phyloP scores from a whole-genome alignment of 2,888 invertebrate genomes.

The Marasmarcha lunaedactyla region DNA sequence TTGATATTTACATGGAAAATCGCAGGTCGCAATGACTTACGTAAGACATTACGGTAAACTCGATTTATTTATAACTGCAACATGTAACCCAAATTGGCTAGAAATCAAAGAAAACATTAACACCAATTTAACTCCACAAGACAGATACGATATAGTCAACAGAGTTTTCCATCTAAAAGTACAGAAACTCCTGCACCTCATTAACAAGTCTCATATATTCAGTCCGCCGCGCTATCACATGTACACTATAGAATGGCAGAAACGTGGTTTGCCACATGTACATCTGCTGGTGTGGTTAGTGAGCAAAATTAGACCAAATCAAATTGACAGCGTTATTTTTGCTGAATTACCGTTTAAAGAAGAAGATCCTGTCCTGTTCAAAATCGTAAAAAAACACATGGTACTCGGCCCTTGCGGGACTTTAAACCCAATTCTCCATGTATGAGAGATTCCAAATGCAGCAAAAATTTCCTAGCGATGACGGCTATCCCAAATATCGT shows the following conservation, averaged over 20 bases:
- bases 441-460: conserved; percentile 17
- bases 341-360: conserved; percentile 18
- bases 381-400: conserved; percentile 16
- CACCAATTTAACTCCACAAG: conserved; percentile 13
- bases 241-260: conserved; percentile 16
- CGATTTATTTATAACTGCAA: too few species aligned
- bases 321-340: conserved; percentile 16
- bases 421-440: conserved; percentile 16
- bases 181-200: conserved; percentile 12
- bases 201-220: conserved; percentile 15
- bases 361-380: conserved; percentile 16
- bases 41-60: conserved; percentile 14
- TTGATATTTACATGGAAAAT: conserved; percentile 14
- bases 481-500: conserved; percentile 19
- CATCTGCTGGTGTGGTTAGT: conserved; percentile 17
- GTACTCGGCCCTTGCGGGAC: conserved; percentile 17
- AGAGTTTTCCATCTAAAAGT: conserved; percentile 17
- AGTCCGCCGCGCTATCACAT: conserved; percentile 12
- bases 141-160: conserved; percentile 15
- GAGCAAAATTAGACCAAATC: conserved; percentile 17
- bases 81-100: too few species aligned
- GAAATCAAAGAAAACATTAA: conserved; percentile 16
- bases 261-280: too few species aligned
- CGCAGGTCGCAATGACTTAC: conserved; percentile 15
- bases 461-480: conserved; percentile 17